Percentiles rank a stretch among this genome's conserved stretches.
These are phyloP conservation scores for Danionella cerebrum DNA, from an alignment of 2,113 vertebrate genomes.

Conservation along the genomic window DNA sequence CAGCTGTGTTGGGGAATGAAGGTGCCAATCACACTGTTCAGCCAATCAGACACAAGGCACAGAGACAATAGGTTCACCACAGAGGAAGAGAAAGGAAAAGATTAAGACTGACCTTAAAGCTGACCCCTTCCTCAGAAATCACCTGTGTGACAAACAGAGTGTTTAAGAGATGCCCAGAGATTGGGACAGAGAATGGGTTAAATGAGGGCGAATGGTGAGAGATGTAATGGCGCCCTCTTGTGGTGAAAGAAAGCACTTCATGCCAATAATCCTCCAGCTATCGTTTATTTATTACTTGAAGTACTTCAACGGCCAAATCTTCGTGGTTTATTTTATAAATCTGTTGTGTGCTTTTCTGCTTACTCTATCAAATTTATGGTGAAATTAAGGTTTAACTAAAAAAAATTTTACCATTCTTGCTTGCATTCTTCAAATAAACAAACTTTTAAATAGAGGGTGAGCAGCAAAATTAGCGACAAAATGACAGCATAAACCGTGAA, in stretches of 20 bases:
- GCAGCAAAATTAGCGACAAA: no score
- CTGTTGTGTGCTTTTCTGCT: no score
- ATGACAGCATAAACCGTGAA: no score
- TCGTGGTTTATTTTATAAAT: no score
- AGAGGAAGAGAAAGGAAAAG: constrained; percentile 33
- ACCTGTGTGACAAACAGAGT: constrained; percentile 71
- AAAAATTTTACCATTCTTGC: no score
- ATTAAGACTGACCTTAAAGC: constrained; percentile 76
- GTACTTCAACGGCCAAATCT: neutral
- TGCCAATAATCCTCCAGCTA: neutral
- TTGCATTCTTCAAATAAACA: no score
- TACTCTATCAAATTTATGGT: no score
- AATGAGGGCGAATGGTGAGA: constrained; percentile 1
- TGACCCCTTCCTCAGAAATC: constrained; percentile 77
- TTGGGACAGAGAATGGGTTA: constrained; percentile 13
- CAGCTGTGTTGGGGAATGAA: neutral
- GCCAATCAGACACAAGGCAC: constrained; percentile 49
- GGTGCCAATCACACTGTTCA: constrained; percentile 29
- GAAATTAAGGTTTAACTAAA: no score
- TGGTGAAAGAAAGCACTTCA: neutral
- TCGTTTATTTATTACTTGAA: neutral
- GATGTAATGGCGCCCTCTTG: neutral
- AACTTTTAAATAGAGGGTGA: no score
- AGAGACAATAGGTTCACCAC: constrained; percentile 55
- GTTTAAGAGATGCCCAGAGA: constrained; percentile 59